phyloP scores from a whole-genome alignment of 2,888 invertebrate species.

The Desoria tigrina region DNA sequence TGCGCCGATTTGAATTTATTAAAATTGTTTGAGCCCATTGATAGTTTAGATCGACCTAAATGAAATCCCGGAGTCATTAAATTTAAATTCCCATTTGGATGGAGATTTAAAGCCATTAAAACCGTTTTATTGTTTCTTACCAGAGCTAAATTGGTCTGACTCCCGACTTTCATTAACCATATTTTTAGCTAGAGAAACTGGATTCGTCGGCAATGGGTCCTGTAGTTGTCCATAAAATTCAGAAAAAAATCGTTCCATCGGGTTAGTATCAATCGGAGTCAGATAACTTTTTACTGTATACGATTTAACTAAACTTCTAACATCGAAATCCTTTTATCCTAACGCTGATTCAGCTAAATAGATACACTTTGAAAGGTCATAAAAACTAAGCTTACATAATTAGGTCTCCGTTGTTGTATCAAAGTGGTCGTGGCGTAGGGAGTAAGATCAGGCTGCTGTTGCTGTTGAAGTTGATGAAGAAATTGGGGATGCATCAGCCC shows the following conservation, averaged over 20 bases:
- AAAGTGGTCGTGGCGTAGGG: slow-evolving; percentile 77
- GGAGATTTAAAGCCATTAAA: not conserved
- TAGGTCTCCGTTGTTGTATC: slow-evolving; percentile 56
- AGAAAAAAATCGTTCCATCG: not conserved
- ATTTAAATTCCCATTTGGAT: slow-evolving; percentile 31
- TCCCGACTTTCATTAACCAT: slow-evolving; percentile 50
- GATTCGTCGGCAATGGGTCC: slow-evolving; percentile 52
- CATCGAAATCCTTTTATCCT: slow-evolving; percentile 2
- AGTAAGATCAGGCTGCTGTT: slow-evolving; percentile 65
- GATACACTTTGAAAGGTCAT: not conserved
- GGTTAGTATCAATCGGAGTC: not conserved
- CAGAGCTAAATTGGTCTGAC: slow-evolving; percentile 53
- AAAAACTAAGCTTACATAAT: slow-evolving; percentile 48
- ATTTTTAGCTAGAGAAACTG: slow-evolving; percentile 41
- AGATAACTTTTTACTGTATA: not conserved
- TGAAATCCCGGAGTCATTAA: slow-evolving; percentile 27
- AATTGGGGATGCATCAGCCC: slow-evolving; percentile 45
- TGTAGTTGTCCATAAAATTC: slow-evolving; percentile 16
- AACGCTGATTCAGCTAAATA: not conserved
- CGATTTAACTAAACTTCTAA: not conserved
- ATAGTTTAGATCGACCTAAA: slow-evolving; percentile 53
- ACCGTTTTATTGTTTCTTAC: slow-evolving; percentile 33
- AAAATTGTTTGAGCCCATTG: slow-evolving; percentile 53
- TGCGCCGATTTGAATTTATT: slow-evolving; percentile 53
- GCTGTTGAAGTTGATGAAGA: slow-evolving; percentile 35